A percentile compares a stretch with the other conserved stretches of the same genome.
These are phyloP conservation scores for Sarcophaga rosellei DNA, from an alignment of 2,888 invertebrate genomes.

Conservation along the genomic window DNA sequence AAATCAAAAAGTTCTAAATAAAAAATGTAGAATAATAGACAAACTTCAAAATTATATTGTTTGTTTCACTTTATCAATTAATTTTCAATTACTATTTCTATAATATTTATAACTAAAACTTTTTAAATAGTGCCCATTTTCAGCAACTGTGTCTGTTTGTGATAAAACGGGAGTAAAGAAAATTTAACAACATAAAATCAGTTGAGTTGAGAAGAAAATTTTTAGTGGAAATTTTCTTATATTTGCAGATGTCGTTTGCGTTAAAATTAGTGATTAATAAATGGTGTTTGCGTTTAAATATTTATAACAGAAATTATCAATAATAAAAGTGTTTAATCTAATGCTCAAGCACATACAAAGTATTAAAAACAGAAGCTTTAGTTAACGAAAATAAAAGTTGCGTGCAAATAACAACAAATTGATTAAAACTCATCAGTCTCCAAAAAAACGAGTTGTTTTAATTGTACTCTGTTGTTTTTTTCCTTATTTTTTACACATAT, in stretches of 20 bases:
- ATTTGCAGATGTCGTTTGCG: slow-evolving; percentile 25
- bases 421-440: slow-evolving; percentile 7
- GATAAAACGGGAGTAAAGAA: slow-evolving; percentile 18
- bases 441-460: slow-evolving; percentile 24
- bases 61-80: no score
- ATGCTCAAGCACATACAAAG: background rate
- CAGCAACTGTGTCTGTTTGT: slow-evolving; percentile 23
- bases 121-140: background rate
- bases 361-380: background rate
- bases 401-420: slow-evolving; percentile 8
- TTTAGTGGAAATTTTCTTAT: slow-evolving; percentile 35
- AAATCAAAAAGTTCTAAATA: background rate
- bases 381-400: slow-evolving; percentile 15
- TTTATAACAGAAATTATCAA: background rate
- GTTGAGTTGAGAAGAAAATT: slow-evolving; percentile 30
- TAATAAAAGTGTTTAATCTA: background rate
- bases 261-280: slow-evolving; percentile 27
- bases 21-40: background rate
- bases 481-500: background rate
- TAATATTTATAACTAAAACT: background rate
- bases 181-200: slow-evolving; percentile 32
- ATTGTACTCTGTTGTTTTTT: slow-evolving; percentile 43
- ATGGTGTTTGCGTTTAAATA: slow-evolving; percentile 4
- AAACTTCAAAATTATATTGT: no score
- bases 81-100: no score